phyloP scores from a whole-genome alignment of 2,113 vertebrate genomes.

The Talpa occidentalis region DNA sequence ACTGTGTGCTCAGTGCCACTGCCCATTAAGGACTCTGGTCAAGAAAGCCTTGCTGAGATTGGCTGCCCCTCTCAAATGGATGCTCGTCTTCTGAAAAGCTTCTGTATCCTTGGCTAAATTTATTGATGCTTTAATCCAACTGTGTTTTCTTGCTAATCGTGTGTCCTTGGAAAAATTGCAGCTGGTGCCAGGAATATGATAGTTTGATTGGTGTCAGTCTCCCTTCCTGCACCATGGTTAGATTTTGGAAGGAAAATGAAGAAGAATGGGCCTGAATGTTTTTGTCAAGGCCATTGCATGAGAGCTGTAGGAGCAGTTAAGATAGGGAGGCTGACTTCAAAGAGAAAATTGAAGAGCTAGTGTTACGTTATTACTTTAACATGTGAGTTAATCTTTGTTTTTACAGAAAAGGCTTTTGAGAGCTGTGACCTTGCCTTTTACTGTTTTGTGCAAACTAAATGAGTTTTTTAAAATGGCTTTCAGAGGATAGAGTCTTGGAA shows the following conservation, averaged over 20 bases:
- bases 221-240: background rate
- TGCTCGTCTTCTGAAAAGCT: background rate
- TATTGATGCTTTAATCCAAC: background rate
- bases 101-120: background rate
- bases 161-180: background rate
- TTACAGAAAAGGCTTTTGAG: conserved; percentile 47
- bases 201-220: background rate
- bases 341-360: background rate
- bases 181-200: background rate
- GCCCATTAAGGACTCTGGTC: conserved; percentile 34
- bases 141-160: background rate
- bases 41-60: background rate
- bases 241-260: background rate
- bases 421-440: conserved; percentile 62
- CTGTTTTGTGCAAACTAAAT: conserved; percentile 48
- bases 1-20: background rate
- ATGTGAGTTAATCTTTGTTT: conserved; percentile 49
- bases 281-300: background rate
- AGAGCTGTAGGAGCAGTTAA: background rate
- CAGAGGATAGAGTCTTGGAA: conserved; percentile 5
- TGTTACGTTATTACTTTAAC: background rate
- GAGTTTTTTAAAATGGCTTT: conserved; percentile 64
- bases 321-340: background rate
- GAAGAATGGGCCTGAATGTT: background rate
- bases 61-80: background rate